phyloP scores from a whole-genome alignment of 64 coral and sea anemone species.

The Dendrophyllia cribrosa region DNA sequence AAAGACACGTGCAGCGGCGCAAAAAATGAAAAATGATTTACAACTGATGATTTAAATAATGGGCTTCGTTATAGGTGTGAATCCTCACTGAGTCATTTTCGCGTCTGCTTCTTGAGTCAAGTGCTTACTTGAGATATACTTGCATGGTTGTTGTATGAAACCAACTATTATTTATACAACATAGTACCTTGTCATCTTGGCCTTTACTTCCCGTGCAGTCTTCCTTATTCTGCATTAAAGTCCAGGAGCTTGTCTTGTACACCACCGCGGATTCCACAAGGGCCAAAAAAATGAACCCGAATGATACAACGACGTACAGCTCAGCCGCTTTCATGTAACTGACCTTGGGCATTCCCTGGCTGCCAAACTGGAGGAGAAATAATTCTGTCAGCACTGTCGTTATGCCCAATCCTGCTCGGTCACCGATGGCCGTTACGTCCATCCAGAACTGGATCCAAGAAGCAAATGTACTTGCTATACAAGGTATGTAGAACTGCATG shows the following conservation, averaged over 20 bases:
- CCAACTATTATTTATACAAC: not conserved
- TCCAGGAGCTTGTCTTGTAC: not conserved
- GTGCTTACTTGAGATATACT: no score
- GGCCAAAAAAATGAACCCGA: constrained; percentile 45
- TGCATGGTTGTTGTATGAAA: no score
- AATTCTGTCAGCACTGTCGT: constrained; percentile 47
- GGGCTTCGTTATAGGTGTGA: no score
- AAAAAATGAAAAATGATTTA: no score
- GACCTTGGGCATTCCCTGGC: constrained; percentile 53
- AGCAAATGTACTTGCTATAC: constrained; percentile 36
- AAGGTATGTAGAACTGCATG: constrained; percentile 56
- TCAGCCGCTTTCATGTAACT: constrained; percentile 70
- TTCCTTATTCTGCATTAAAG: not conserved
- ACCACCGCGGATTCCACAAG: constrained; percentile 56
- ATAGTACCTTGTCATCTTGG: not conserved
- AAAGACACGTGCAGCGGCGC: no score
- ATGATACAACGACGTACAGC: constrained; percentile 59
- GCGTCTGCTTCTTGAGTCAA: no score
- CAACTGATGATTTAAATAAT: no score
- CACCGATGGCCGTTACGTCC: constrained; percentile 16
- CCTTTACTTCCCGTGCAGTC: not conserved
- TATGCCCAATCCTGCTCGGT: constrained; percentile 40
- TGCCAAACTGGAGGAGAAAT: constrained; percentile 34
- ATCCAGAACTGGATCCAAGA: constrained; percentile 71
- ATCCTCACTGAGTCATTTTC: no score